Conservation (phyloP, 2,797 vertebrate genomes). For the Centroberyx gerrardi region DNA sequence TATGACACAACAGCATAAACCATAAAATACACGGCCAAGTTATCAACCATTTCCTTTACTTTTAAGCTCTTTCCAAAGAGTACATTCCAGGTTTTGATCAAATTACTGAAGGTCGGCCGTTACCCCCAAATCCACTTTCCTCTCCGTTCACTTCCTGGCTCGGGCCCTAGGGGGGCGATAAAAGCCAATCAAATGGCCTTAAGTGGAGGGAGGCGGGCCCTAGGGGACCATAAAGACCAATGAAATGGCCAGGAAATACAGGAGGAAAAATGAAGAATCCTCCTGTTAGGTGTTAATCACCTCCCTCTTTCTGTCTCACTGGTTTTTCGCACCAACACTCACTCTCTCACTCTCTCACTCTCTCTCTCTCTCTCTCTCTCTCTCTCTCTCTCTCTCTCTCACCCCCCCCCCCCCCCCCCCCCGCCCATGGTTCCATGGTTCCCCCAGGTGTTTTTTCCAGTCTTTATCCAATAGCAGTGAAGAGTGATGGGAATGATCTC, state of each 20-base stretch:
- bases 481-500: constrained; percentile 43
- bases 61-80: constrained; percentile 29
- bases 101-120: constrained; percentile 42
- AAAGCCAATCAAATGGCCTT: constrained; percentile 62
- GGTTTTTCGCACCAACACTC: background rate
- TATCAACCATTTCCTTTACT: constrained; percentile 24
- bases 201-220: constrained; percentile 46
- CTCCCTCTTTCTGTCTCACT: constrained; percentile 13
- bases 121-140: constrained; percentile 58
- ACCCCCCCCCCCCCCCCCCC: too few relatives aligned
- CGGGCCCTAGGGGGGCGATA: constrained; percentile 41
- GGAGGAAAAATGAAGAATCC: constrained; percentile 42
- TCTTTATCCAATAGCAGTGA: constrained; percentile 47
- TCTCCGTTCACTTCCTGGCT: constrained; percentile 43
- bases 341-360: background rate
- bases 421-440: too few relatives aligned
- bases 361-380: background rate
- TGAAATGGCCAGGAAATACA: constrained; percentile 43
- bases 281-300: constrained; percentile 51
- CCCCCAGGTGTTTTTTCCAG: constrained; percentile 28
- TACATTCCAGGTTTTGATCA: constrained; percentile 44
- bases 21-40: constrained; percentile 22
- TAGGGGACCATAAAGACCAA: constrained; percentile 49
- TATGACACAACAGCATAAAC: constrained; percentile 38
- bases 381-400: background rate